phyloP scores from a whole-genome alignment of 2,797 vertebrate species.

The Sebastes trivittatus region DNA sequence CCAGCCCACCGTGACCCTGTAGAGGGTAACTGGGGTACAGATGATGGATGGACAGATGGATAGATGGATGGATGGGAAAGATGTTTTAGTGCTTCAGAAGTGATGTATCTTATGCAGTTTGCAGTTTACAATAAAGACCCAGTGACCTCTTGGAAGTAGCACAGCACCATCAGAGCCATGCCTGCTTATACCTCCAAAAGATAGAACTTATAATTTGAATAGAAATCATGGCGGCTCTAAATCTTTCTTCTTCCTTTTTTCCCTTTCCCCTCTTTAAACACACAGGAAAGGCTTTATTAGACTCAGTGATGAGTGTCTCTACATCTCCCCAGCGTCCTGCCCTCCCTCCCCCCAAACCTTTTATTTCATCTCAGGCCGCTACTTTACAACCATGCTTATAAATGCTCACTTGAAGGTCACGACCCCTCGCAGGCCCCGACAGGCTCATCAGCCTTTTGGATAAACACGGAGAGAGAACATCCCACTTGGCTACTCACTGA shows the following conservation, averaged over 20 bases:
- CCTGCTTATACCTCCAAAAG: neutral
- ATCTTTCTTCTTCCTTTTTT: neutral
- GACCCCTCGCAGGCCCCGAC: slow-evolving; percentile 22
- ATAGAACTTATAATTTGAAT: neutral
- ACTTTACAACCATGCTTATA: slow-evolving; percentile 35
- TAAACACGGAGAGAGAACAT: slow-evolving; percentile 42
- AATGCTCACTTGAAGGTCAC: slow-evolving; percentile 39
- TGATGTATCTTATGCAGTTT: neutral
- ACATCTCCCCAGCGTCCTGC: slow-evolving; percentile 19
- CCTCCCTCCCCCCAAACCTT: slow-evolving; percentile 5
- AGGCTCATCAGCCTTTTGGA: slow-evolving; percentile 30
- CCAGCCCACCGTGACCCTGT: neutral
- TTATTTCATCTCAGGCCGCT: neutral
- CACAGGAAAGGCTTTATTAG: neutral
- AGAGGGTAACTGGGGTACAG: neutral
- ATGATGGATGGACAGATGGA: neutral
- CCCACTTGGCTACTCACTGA: slow-evolving; percentile 46
- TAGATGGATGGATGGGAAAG: neutral
- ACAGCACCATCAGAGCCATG: neutral
- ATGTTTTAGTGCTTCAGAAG: neutral
- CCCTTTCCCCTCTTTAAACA: neutral
- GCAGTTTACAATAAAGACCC: neutral
- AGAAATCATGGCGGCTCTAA: neutral
- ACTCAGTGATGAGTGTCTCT: slow-evolving; percentile 5
- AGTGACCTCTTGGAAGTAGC: neutral